Conservation (phyloP, 2,888 invertebrate genomes). For the Leucoma salicis region DNA sequence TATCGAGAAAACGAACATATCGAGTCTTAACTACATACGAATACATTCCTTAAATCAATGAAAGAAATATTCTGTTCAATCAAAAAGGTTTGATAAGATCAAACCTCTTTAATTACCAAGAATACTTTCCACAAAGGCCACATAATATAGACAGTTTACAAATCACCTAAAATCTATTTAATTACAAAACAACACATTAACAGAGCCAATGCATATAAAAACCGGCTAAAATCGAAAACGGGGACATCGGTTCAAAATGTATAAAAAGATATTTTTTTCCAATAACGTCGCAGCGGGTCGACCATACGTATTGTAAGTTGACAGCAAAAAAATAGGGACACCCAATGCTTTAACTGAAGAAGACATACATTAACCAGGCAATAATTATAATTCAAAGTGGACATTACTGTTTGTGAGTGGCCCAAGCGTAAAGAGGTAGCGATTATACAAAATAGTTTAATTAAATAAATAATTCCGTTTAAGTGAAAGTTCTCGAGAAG, state of each 20-base stretch:
- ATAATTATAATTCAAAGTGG: slow-evolving; percentile 80
- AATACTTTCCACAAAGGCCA: background rate
- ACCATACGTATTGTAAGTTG: slow-evolving; percentile 51
- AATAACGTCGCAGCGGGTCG: slow-evolving; percentile 64
- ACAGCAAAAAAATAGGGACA: slow-evolving; percentile 74
- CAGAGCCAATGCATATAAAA: slow-evolving; percentile 13
- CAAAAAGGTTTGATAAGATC: background rate
- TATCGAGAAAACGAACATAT: too few relatives aligned
- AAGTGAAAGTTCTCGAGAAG: too few relatives aligned
- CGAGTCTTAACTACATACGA: too few relatives aligned
- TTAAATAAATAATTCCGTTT: too few relatives aligned
- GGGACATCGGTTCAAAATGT: slow-evolving; percentile 20
- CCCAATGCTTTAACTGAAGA: slow-evolving; percentile 73
- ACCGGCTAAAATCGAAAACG: slow-evolving; percentile 34
- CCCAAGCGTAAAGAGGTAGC: slow-evolving; percentile 14
- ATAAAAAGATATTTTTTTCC: slow-evolving; percentile 47
- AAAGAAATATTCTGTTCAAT: too few relatives aligned
- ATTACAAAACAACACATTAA: background rate
- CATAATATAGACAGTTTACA: background rate
- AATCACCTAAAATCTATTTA: background rate
- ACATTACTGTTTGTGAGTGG: slow-evolving; percentile 52
- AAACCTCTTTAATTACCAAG: background rate
- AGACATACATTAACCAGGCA: slow-evolving; percentile 74
- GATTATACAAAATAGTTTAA: background rate
- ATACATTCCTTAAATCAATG: too few relatives aligned